Base-by-base conservation (phyloP, 2,888 invertebrate species). In the Himalopsyche kuldschensis region DNA sequence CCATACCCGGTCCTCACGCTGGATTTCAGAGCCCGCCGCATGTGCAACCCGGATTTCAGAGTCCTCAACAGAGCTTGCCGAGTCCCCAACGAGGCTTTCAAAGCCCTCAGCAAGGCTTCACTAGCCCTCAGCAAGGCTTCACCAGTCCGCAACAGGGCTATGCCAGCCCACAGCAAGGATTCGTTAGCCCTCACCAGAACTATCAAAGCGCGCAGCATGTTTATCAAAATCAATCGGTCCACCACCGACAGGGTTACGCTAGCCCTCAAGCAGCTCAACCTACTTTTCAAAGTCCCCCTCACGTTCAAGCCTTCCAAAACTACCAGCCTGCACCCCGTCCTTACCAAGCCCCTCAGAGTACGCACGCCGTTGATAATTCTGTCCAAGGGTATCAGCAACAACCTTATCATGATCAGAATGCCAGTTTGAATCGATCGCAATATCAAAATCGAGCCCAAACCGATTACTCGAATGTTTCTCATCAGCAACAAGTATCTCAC, bases 201-300 rank as follows among this genome's bases (percentile, higher is more conserved):
- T 86, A 79, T 24, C 41, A 80, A 86, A 86, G 20, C 83, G n/a
- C 78, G 15, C 84, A 79, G 78, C 80, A 86, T 10, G 63, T 78
- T 4, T 46, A 81, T 32, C 46, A 81, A 79, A 84, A 84, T 80
- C 78, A 78, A 30, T 47, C 41, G 47, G 41, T 27, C 46, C 76
- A 55, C 47, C 75, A 24, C 41, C 84, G 31, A 41, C 76, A 41
- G 24, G 27, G 32, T 35, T 32, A 48, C n/a, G 77, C 82, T 0
- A 27, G 27, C 4, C 69, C 69, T 69, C 69, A 69, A 27, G 82
- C 86, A 1, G 32, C 79, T 15, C 79, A 55, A 32, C 88, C 47
- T 32, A 88, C 88, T 30, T 91, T 90, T 85, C 91, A 91, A 87
- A 91, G 90, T 85, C 91, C 91, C 55, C 90, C 91, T 4, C 91